Evolutionary conservation across 2,888 invertebrate genomes (phyloP).

Genomic region (Parascotia fuliginaria): DNA sequence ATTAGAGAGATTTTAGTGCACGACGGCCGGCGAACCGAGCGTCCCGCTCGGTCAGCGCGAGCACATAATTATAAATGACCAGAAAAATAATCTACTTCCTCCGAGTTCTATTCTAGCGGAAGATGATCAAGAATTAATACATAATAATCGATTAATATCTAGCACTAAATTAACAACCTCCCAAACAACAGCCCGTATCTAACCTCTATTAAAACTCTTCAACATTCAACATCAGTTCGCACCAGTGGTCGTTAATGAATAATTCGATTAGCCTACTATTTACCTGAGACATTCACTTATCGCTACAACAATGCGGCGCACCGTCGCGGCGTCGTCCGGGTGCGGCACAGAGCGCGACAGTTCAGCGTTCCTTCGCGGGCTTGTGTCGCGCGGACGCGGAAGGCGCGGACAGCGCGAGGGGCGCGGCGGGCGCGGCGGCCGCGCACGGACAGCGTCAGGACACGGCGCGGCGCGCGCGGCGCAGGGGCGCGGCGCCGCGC

Average conservation of each 20-base stretch:
- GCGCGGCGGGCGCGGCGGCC: not conserved
- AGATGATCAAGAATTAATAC: constrained; percentile 60
- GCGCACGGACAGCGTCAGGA: constrained; percentile 36
- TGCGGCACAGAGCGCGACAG: too few relatives aligned
- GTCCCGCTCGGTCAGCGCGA: constrained; percentile 33
- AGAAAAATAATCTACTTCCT: constrained; percentile 56
- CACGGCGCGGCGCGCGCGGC: constrained; percentile 40
- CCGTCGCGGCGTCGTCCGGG: not conserved
- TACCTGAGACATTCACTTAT: constrained; percentile 39
- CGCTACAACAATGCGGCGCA: constrained; percentile 58
- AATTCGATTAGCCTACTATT: constrained; percentile 63
- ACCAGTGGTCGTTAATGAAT: constrained; percentile 79
- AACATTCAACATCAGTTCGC: constrained; percentile 84
- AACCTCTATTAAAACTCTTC: constrained; percentile 83
- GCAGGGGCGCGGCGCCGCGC: constrained; percentile 50
- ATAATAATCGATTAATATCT: constrained; percentile 55
- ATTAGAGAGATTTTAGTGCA: constrained; percentile 76
- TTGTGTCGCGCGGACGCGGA: not conserved
- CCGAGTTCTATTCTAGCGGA: constrained; percentile 54
- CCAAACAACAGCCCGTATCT: constrained; percentile 70
- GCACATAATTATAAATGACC: constrained; percentile 58
- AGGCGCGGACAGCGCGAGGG: not conserved
- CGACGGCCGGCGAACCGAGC: constrained; percentile 34
- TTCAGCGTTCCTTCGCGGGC: too few relatives aligned
- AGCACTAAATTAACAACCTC: constrained; percentile 77